Conservation (phyloP, 2,888 invertebrate genomes). For the Empis livida region DNA sequence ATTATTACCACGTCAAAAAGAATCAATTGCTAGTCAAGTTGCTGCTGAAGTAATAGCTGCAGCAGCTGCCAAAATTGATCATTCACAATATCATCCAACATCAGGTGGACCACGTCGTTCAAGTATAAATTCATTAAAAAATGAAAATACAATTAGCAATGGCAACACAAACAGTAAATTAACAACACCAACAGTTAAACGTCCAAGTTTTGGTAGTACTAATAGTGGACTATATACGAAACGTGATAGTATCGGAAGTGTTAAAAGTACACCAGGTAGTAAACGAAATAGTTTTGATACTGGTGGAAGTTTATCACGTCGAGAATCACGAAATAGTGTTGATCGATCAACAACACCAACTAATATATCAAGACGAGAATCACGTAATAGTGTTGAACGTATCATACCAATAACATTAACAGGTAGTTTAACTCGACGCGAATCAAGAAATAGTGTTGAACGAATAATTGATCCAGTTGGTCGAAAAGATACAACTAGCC, state of each 20-base stretch:
- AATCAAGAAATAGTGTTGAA: not conserved
- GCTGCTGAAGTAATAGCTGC: slow-evolving; percentile 1
- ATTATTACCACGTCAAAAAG: not conserved
- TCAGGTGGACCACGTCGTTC: not conserved
- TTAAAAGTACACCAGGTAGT: not conserved
- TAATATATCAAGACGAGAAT: not conserved
- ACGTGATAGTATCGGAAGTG: not conserved
- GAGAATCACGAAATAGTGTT: not conserved
- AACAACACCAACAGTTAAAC: not conserved
- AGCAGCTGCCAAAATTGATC: not conserved
- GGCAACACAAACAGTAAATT: not conserved
- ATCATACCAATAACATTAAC: not conserved
- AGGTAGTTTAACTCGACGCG: not conserved
- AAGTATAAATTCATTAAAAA: not conserved
- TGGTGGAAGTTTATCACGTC: not conserved
- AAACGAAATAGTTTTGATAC: not conserved
- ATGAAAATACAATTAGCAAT: not conserved
- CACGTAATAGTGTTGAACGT: not conserved
- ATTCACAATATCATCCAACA: no score
- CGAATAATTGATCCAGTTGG: not conserved
- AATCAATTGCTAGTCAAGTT: slow-evolving; percentile 1
- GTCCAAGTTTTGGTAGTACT: not conserved
- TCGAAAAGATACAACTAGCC: not conserved
- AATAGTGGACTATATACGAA: not conserved
- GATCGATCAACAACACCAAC: not conserved